phyloP scores from a whole-genome alignment of 2,888 invertebrate genomes.

The Gymnoscelis rufifasciata region DNA sequence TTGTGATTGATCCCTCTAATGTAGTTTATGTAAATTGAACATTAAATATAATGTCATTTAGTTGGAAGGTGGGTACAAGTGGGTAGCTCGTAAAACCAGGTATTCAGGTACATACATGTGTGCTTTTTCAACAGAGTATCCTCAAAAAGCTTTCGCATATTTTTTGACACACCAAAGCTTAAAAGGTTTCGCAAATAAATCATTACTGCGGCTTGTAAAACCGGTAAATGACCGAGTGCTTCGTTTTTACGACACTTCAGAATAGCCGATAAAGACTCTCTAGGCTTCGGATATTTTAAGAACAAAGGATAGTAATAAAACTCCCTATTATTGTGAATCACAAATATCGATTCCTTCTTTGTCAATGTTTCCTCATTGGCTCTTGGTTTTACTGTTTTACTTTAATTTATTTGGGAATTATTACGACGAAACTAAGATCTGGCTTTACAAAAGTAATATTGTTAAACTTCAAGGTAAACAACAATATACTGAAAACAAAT shows the following conservation, averaged over 20 bases:
- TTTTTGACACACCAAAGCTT: conserved; percentile 1
- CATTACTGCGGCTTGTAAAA: conserved; percentile 17
- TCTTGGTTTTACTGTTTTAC: too few species aligned
- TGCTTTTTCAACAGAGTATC: too few species aligned
- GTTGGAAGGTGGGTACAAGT: too few species aligned
- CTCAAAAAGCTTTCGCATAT: conserved; percentile 2
- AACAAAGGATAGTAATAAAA: conserved; percentile 4
- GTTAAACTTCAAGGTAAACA: too few species aligned
- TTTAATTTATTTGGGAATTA: too few species aligned
- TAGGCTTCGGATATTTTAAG: conserved; percentile 4
- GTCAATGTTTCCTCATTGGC: too few species aligned
- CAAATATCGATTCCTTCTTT: not conserved
- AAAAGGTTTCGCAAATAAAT: conserved; percentile 15
- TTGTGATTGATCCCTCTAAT: not conserved
- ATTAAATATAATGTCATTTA: not conserved
- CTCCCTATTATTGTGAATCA: not conserved
- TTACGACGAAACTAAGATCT: too few species aligned
- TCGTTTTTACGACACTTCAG: conserved; percentile 14
- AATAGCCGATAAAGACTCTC: conserved; percentile 8
- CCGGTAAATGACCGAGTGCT: conserved; percentile 9
- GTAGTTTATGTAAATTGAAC: not conserved
- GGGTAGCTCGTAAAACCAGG: too few species aligned
- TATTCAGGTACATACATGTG: too few species aligned
- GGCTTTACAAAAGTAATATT: too few species aligned
- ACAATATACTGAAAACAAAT: too few species aligned